phyloP scores from a whole-genome alignment of 2,113 vertebrate species.

The Serilophus lunatus region DNA sequence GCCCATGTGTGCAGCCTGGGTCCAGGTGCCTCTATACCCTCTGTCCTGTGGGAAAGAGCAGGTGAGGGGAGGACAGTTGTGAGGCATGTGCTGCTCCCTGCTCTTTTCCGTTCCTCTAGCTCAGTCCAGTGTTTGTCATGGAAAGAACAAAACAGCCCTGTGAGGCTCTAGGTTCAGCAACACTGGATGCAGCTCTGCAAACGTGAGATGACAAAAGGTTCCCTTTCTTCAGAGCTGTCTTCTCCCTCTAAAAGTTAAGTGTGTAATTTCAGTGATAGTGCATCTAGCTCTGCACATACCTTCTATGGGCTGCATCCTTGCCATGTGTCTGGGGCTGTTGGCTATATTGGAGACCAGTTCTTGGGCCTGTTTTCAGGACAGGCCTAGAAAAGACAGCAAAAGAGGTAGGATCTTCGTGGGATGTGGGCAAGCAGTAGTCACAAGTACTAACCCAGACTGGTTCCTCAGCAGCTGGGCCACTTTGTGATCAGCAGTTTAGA shows the following conservation, averaged over 20 bases:
- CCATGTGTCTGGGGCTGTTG: conserved; percentile 22
- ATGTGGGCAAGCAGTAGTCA: background rate
- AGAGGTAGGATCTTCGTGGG: background rate
- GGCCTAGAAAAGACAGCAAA: conserved; percentile 43
- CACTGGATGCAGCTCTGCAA: background rate
- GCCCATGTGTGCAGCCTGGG: background rate
- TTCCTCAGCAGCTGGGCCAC: background rate
- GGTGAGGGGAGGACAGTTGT: background rate
- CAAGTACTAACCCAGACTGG: background rate
- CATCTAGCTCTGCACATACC: background rate
- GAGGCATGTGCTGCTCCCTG: background rate
- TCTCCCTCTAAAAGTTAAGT: background rate
- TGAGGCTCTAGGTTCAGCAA: background rate
- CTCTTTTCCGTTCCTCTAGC: background rate
- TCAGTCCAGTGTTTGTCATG: background rate
- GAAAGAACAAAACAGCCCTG: background rate
- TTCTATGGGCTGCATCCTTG: background rate
- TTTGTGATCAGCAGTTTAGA: background rate
- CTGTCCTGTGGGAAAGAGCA: background rate
- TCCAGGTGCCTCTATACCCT: too few relatives aligned
- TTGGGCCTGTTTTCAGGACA: conserved; percentile 74
- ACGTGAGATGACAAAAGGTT: background rate
- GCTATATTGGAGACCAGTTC: conserved; percentile 65
- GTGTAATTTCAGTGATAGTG: background rate
- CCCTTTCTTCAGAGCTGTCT: background rate